Base-by-base conservation (phyloP, 1,140 invertebrate species). In the Eciton burchellii region DNA sequence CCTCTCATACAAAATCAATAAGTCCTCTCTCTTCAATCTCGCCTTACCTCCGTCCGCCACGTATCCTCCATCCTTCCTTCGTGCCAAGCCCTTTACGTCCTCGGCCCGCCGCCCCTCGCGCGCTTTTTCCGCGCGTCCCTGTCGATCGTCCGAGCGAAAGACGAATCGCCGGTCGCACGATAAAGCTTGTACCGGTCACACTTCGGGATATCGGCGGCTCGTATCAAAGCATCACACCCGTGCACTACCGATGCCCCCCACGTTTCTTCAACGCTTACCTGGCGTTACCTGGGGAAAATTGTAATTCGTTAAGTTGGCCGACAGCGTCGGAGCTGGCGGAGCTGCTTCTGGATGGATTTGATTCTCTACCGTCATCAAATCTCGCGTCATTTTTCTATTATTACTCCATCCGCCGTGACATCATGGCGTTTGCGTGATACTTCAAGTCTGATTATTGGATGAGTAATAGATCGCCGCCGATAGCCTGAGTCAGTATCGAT, bases 171-270 rank as follows among this genome's bases (percentile, higher is more conserved):
- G 77, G 88, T 90, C 82, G 63, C 1, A 74, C 82, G 81, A 90
- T 89, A 89, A 90, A 84, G 77, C 74, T 84, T 87, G 84, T 88
- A 85, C 26, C 59, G 82, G 84, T 90, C 72, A 88, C 85, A 89
- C 83, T 86, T 89, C 62, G 73, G 57, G 79, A 82, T 87, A 74
- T 74, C 62, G 83, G 84, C 82, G 86, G 71, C 81, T 84, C 14
- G 62, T 81, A 85, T 88, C 83, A 86, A 87, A 89, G 83, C 70
- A 79, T 54, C 41, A 70, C 24, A 45, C 49, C 6, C 21, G 47
- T 21, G 21, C 47, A 11, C 8, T 52, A 21, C 41, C 26, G 59
- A 62, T 35, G 6, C 2, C 6, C 35, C 6, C 35, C 35, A n/a
- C n/a, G 35, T 35, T 35, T 35, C 35, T 35, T 35, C 6, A 6